Evolutionary conservation across 2,113 vertebrate species (phyloP), one percentile per base, ranked within the genome.

Genomic region (Mormyrus lacerda): DNA sequence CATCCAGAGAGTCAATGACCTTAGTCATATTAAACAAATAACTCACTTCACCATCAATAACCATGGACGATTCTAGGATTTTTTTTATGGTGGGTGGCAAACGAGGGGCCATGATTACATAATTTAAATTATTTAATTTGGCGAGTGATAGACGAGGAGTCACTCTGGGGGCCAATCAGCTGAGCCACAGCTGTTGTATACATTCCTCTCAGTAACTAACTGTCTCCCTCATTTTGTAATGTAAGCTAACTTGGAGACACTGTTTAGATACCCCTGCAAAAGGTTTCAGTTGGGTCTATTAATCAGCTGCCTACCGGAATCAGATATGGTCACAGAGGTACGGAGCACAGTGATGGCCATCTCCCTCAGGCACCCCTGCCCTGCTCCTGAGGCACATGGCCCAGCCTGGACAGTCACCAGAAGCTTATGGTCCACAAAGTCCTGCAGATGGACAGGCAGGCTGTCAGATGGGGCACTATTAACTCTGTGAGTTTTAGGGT

Each of bases 341-440:
- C 90, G 94, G 5, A 92, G 93, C 2, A 93, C 92, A 0, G 93
- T 96, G 91, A 98, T 84, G 0, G 94, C 95, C 83, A 97, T 91
- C 85, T 95, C 93, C 0, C 82, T 96, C 5, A 95, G 94, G 93
- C 97, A 99, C 69, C 93, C 93, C 0, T 82, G 92, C 0, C 94
- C 84, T 7, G 82, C 90, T 0, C 11, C 93, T 89, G 73, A 91
- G 1, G 92, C 88, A 0, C 96, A 97, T 0, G 93, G 91, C 9
- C 94, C 94, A 9, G 92, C 94, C 90, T 96, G 95, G 0, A 95
- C 93, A 0, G 86, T 92, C 24, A 97, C 91, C 90, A 94, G 91
- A 90, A 98, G 93, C 92, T 95, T 96, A 90, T 94, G 94, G 55
- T 97, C 95, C n/a, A 95, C 90, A 7, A 96, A 96, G 89, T 98